A percentile compares a stretch with the other conserved stretches of the same genome.
These are phyloP conservation scores for Melanotus villosus DNA, from an alignment of 2,888 invertebrate genomes.

Conservation along the genomic window DNA sequence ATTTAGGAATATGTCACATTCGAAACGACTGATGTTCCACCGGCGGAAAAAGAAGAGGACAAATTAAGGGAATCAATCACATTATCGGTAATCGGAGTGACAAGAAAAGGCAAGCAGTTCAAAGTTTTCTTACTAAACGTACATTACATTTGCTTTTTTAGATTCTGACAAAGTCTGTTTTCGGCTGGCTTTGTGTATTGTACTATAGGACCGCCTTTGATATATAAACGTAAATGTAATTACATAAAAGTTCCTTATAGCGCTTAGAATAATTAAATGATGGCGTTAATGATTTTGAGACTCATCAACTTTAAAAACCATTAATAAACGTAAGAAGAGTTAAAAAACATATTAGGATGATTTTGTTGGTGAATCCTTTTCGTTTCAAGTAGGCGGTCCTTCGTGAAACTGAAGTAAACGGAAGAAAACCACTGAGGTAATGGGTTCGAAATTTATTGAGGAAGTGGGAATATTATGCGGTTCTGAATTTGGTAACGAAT, in stretches of 20 bases:
- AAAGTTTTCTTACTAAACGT: not conserved
- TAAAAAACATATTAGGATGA: too few species aligned
- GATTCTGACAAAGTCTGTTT: not conserved
- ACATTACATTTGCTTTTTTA: not conserved
- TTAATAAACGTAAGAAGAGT: too few species aligned
- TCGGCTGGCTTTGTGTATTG: too few species aligned
- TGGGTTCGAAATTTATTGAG: not conserved
- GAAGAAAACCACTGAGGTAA: not conserved
- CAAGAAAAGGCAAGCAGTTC: constrained; percentile 19
- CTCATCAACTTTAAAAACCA: too few species aligned
- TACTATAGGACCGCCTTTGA: too few species aligned
- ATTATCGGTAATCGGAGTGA: constrained; percentile 28
- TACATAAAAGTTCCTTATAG: too few species aligned
- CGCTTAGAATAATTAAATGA: too few species aligned
- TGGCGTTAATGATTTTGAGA: too few species aligned
- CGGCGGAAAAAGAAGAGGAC: constrained; percentile 16
- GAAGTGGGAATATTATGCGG: constrained; percentile 12
- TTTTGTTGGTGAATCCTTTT: too few species aligned
- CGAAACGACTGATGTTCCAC: constrained; percentile 9
- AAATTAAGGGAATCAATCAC: constrained; percentile 28
- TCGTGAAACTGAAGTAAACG: not conserved
- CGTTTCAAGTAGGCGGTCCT: not conserved
- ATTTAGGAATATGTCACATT: constrained; percentile 14
- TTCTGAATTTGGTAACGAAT: constrained; percentile 5
- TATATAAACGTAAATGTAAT: too few species aligned